Evolutionary conservation across 2,888 invertebrate genomes (phyloP), one percentile per base, ranked within the genome.

Genomic region (Tupiocoris notatus): DNA sequence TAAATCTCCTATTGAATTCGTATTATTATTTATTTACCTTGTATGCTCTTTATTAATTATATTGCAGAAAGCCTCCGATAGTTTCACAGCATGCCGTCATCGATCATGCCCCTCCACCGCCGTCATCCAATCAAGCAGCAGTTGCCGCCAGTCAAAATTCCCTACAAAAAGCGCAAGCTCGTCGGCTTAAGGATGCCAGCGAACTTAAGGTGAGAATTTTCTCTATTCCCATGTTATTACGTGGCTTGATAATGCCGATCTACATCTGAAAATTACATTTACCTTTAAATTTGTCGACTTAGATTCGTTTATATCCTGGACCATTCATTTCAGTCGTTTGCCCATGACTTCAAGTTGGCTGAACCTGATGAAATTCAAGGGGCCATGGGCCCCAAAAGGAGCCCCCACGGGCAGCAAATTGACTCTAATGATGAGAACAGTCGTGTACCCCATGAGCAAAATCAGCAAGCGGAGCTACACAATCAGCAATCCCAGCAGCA

Each of bases 291-390:
- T n/a, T n/a, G n/a, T n/a, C n/a, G n/a, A n/a, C n/a, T n/a, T n/a
- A n/a, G n/a, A n/a, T n/a, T n/a, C n/a, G n/a, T n/a, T n/a, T n/a
- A n/a, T n/a, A n/a, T n/a, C n/a, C n/a, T n/a, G n/a, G n/a, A n/a
- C n/a, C n/a, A n/a, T n/a, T n/a, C n/a, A n/a, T n/a, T n/a, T n/a
- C 39, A 39, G 39, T 1, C 62, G 62, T 73, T 73, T 57, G 25
- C 62, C 7, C 62, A 73, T 16, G 73, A 73, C 63, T 73, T 21
- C 56, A 73, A 73, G 24, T 18, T 73, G 63, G 54, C 62, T 22
- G 62, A 62, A 7, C 54, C 63, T 25, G 73, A 73, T 16, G 73
- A 73, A 12, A 59, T 70, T 58, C 21, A 16, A 22, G 57, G n/a
- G 2, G 70, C 59, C 2, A 17, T 67, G 9, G 67, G 39, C 6